Base-by-base conservation (phyloP, 2,888 invertebrate genomes). In the Germaria angustata region DNA sequence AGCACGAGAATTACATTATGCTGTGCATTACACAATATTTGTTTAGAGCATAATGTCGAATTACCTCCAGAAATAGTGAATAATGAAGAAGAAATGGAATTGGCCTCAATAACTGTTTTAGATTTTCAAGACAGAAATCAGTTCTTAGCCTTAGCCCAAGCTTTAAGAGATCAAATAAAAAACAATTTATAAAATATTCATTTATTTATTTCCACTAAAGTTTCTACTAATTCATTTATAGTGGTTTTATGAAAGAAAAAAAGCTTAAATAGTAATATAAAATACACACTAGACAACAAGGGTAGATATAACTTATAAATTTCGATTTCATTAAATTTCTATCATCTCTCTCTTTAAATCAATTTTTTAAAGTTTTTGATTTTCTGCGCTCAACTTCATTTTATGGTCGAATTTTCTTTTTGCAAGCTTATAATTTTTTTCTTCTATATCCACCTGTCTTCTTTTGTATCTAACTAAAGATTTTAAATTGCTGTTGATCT, bases 71-170 rank as follows among this genome's bases (percentile, higher is more conserved):
- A 57, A 34, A 57, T 57, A 59, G 13, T 5, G 17, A 34, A 59
- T 55, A 59, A 59, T 59, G 59, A 34, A 34, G 59, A 59, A 59
- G 44, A 61, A 61, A 61, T 61, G 44, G 61, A 61, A 61, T 39
- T 61, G 61, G 15, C 61, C 41, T 41, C 61, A 63, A 46, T 32
- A 24, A 11, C 63, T 63, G 44, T 5, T 63, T 41, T 17, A 46
- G 44, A 44, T 63, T 63, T 28, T 63, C 32, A n/a, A n/a, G n/a
- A n/a, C n/a, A n/a, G n/a, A n/a, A n/a, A n/a, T n/a, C n/a, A n/a
- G n/a, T n/a, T n/a, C n/a, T n/a, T n/a, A n/a, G n/a, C n/a, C n/a
- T n/a, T n/a, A n/a, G n/a, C n/a, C n/a, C n/a, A n/a, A n/a, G n/a
- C n/a, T n/a, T n/a, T n/a, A n/a, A n/a, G n/a, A n/a, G n/a, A n/a